These are phyloP conservation scores for Dendrolimus punctatus DNA, from an alignment of 1,140 invertebrate species.

Conservation along the genomic window DNA sequence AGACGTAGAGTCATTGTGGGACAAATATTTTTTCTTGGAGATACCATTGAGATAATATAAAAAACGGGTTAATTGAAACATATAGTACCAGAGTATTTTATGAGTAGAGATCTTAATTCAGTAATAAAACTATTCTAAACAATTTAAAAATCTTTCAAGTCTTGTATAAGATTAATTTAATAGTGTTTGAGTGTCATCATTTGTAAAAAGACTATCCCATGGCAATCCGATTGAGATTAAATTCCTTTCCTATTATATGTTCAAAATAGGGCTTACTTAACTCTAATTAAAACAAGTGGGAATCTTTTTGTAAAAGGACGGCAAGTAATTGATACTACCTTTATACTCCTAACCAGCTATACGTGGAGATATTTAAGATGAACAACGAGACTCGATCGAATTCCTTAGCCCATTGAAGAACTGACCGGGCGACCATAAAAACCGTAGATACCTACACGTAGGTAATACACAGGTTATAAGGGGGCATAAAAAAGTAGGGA, in stretches of 20 bases:
- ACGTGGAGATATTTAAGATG: constrained; percentile 26
- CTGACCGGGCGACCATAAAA: constrained; percentile 67
- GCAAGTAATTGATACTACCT: constrained; percentile 21
- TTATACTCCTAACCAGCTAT: constrained; percentile 17
- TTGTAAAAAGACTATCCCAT: too few relatives aligned
- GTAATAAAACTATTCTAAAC: too few relatives aligned
- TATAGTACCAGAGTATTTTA: neutral
- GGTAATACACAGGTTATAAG: constrained; percentile 70
- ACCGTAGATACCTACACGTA: constrained; percentile 71
- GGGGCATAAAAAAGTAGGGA: constrained; percentile 68
- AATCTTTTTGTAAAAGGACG: constrained; percentile 14
- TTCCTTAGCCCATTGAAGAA: constrained; percentile 71
- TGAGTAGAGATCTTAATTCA: too few relatives aligned
- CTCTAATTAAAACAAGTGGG: constrained; percentile 16
- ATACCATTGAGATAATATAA: constrained; percentile 6
- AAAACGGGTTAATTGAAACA: constrained; percentile 6
- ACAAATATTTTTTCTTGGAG: constrained; percentile 30
- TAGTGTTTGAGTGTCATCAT: too few relatives aligned
- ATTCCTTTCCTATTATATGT: neutral
- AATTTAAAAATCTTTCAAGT: too few relatives aligned
- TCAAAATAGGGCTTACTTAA: constrained; percentile 11
- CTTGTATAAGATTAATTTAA: too few relatives aligned
- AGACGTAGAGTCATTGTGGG: constrained; percentile 57
- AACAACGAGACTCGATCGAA: constrained; percentile 59
- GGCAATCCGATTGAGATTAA: too few relatives aligned